phyloP scores from a whole-genome alignment of 2,888 invertebrate species.

The Dione juno region DNA sequence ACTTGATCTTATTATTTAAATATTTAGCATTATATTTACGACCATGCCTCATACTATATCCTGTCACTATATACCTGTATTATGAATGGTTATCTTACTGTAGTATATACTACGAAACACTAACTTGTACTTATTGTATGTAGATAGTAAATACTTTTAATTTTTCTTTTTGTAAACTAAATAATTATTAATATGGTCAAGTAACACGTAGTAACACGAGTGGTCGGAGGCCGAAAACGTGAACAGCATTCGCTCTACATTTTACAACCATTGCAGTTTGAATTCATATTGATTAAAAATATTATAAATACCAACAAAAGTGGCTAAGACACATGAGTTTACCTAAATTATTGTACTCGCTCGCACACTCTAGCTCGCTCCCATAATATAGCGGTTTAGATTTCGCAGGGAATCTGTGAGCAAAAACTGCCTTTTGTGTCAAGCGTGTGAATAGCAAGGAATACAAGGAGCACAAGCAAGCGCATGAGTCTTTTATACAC shows the following conservation, averaged over 20 bases:
- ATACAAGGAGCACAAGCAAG: conserved; percentile 59
- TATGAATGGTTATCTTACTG: too few relatives aligned
- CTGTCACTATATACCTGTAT: not conserved
- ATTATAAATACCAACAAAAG: conserved; percentile 1
- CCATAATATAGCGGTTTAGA: conserved; percentile 67
- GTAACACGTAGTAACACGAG: too few relatives aligned
- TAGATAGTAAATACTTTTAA: too few relatives aligned
- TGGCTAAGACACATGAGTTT: too few relatives aligned
- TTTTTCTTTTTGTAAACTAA: too few relatives aligned
- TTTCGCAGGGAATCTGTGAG: conserved; percentile 63
- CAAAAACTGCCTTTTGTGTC: conserved; percentile 72
- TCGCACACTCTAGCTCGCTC: conserved; percentile 47
- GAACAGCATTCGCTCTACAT: too few relatives aligned
- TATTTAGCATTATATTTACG: not conserved
- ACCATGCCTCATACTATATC: not conserved
- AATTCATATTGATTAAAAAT: too few relatives aligned
- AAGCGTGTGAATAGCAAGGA: conserved; percentile 65
- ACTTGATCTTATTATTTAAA: not conserved
- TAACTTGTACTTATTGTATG: too few relatives aligned
- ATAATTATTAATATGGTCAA: too few relatives aligned
- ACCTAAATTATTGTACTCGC: conserved; percentile 45
- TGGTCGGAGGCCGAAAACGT: too few relatives aligned
- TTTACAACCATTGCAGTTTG: too few relatives aligned
- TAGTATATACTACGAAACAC: too few relatives aligned
- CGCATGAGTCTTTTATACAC: conserved; percentile 66